A percentile compares a stretch with the other conserved stretches of the same genome.
Evolutionary conservation across 2,113 vertebrate genomes (phyloP).

Genomic region (Pelvicachromis taeniatus): DNA sequence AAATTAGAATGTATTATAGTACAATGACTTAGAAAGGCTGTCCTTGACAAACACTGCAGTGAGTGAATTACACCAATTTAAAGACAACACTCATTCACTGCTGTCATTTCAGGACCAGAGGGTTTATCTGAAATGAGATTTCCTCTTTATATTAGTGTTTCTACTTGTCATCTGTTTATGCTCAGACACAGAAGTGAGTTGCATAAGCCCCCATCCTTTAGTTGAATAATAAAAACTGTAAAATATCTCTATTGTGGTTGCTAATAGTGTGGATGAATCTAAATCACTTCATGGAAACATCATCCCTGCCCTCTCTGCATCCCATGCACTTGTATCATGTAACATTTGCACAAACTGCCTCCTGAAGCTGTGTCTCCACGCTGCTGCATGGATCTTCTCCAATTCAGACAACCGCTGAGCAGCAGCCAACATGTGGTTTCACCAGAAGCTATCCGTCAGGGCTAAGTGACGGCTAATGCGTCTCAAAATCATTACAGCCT

Average conservation of each 20-base stretch:
- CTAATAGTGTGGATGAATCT: neutral
- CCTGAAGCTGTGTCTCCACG: neutral
- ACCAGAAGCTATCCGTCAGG: slow-evolving; percentile 33
- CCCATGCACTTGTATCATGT: neutral
- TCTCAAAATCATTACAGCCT: slow-evolving; percentile 37
- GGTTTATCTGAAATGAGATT: slow-evolving; percentile 6
- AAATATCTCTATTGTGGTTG: neutral
- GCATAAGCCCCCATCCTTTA: neutral
- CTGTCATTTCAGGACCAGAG: neutral
- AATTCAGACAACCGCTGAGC: neutral
- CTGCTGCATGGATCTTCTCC: neutral
- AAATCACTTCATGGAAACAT: neutral
- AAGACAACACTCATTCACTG: neutral
- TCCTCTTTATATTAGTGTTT: neutral
- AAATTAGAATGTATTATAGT: neutral
- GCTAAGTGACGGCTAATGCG: slow-evolving; percentile 29
- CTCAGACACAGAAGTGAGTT: neutral
- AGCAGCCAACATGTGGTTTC: slow-evolving; percentile 22
- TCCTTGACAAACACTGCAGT: neutral
- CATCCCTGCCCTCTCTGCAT: neutral
- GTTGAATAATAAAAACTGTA: neutral
- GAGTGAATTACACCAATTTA: neutral
- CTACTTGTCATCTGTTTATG: neutral
- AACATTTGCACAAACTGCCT: neutral
- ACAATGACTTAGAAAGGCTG: neutral